phyloP scores from a whole-genome alignment of 2,113 vertebrate species.

The Hippopotamus amphibius region DNA sequence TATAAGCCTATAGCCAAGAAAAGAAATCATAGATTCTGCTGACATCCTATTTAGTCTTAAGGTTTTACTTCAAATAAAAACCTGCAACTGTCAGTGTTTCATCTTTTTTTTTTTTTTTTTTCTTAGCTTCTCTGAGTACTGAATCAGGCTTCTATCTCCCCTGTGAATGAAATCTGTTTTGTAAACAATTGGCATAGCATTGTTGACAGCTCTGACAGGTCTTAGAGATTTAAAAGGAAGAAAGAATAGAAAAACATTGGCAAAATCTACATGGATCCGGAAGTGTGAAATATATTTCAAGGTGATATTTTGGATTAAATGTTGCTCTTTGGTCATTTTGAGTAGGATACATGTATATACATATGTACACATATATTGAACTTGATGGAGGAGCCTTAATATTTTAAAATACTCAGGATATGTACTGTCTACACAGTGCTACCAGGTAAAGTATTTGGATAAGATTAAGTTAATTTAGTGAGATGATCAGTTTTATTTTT shows the following conservation, averaged over 20 bases:
- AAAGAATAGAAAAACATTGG: constrained; percentile 35
- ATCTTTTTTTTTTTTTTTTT: neutral
- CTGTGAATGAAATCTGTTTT: constrained; percentile 64
- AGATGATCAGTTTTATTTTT: constrained; percentile 22
- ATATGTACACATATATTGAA: neutral
- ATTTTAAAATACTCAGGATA: neutral
- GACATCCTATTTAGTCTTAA: constrained; percentile 52
- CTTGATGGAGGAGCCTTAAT: neutral
- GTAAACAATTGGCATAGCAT: constrained; percentile 62
- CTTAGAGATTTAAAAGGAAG: constrained; percentile 42
- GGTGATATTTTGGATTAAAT: constrained; percentile 39
- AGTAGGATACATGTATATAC: neutral
- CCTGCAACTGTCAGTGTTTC: constrained; percentile 50
- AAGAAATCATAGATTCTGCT: constrained; percentile 1
- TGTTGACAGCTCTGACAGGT: constrained; percentile 56
- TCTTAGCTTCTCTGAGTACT: constrained; percentile 1
- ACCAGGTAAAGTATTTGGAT: neutral
- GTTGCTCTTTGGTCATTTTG: neutral
- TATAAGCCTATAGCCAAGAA: neutral
- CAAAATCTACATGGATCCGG: constrained; percentile 44
- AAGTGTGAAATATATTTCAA: constrained; percentile 27
- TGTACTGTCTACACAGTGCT: neutral
- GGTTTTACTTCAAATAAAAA: constrained; percentile 68
- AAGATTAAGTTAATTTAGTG: neutral
- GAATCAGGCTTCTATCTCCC: constrained; percentile 15